Evolutionary conservation across 2,113 vertebrate species (phyloP).

Genomic region (Spermophilus dauricus): DNA sequence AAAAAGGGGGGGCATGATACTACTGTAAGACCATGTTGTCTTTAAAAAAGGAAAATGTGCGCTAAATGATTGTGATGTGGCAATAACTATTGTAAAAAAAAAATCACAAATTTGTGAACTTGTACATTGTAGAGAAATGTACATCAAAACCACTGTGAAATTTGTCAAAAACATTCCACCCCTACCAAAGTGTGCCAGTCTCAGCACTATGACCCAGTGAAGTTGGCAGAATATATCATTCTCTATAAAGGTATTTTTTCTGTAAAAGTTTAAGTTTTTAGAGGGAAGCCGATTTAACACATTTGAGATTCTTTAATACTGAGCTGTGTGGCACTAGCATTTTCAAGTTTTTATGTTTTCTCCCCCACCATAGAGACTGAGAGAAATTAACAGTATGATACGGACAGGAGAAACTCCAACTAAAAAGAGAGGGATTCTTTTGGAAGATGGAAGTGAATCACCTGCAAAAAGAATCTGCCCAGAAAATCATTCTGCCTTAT

Average conservation of each 20-base stretch:
- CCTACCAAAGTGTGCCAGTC: neutral
- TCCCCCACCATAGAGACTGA: conserved; percentile 89
- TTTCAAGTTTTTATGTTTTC: neutral
- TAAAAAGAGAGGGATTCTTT: conserved; percentile 94
- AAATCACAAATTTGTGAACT: neutral
- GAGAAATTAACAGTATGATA: conserved; percentile 98
- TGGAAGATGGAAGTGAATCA: conserved; percentile 93
- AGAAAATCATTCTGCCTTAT: conserved; percentile 93
- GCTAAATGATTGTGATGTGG: neutral
- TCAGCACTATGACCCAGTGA: too few relatives aligned
- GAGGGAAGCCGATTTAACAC: neutral
- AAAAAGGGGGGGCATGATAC: neutral
- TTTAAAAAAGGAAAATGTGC: neutral
- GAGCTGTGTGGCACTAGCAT: neutral
- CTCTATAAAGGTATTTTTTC: neutral
- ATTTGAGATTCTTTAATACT: neutral
- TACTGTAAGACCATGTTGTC: neutral
- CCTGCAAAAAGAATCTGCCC: conserved; percentile 95
- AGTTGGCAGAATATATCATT: too few relatives aligned
- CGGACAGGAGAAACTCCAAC: conserved; percentile 95
- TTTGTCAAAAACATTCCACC: neutral
- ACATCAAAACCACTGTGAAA: neutral
- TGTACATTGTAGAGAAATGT: neutral
- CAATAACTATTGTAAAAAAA: neutral
- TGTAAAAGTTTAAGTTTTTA: neutral